A percentile compares a stretch with the other conserved stretches of the same genome.
phyloP scores from a whole-genome alignment of 2,888 invertebrate species.

The Hirtodrosophila cameraria region DNA sequence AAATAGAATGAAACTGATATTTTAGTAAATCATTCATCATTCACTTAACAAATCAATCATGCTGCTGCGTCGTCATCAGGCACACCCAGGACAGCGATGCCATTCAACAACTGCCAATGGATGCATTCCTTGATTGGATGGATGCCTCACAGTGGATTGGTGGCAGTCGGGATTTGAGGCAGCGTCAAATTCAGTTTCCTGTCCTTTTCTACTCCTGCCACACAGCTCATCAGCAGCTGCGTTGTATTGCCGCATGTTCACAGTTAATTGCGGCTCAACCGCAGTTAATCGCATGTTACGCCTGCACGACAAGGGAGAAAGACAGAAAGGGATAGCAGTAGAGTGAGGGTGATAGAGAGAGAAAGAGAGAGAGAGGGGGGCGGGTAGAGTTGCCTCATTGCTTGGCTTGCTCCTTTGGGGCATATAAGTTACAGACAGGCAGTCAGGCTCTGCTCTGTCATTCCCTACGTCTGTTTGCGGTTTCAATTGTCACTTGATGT shows the following conservation, averaged over 20 bases:
- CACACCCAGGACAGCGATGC: no score
- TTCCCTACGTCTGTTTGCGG: slow-evolving; percentile 76
- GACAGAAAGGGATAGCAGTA: background rate
- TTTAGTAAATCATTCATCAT: slow-evolving; percentile 13
- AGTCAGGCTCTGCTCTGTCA: slow-evolving; percentile 50
- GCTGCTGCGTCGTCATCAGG: background rate
- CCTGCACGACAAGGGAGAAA: slow-evolving; percentile 21
- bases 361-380: background rate
- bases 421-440: slow-evolving; percentile 44
- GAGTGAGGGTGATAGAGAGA: background rate
- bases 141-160: background rate
- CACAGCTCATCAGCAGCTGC: slow-evolving; percentile 31
- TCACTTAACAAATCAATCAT: slow-evolving; percentile 38
- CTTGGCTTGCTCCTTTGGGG: slow-evolving; percentile 30
- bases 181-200: slow-evolving; percentile 30
- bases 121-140: slow-evolving; percentile 35
- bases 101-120: slow-evolving; percentile 19
- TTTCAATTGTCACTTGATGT: slow-evolving; percentile 79
- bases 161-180: background rate
- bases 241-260: slow-evolving; percentile 67
- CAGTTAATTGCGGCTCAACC: slow-evolving; percentile 73
- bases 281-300: slow-evolving; percentile 74
- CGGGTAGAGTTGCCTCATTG: slow-evolving; percentile 13
- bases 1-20: slow-evolving; percentile 2
- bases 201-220: slow-evolving; percentile 9